A percentile compares a stretch with the other conserved stretches of the same genome.
These are phyloP conservation scores for Etia nguti DNA, from an alignment of 2,113 vertebrate genomes.

Conservation along the genomic window DNA sequence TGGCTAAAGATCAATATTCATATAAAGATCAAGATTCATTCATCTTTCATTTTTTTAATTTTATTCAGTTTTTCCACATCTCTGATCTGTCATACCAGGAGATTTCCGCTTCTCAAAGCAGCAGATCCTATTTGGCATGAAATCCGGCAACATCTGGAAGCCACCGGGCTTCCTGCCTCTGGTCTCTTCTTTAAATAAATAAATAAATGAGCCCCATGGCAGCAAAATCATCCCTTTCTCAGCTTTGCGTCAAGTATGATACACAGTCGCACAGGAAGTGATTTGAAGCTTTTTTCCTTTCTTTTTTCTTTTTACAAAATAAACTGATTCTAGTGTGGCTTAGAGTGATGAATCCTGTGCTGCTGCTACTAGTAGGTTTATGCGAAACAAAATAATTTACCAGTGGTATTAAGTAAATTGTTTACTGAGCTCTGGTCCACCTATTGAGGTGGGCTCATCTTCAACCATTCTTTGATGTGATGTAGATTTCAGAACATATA, in stretches of 20 bases:
- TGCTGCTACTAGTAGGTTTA: background rate
- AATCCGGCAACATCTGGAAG: conserved; percentile 43
- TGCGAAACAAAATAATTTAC: background rate
- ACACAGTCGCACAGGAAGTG: background rate
- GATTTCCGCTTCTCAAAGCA: conserved; percentile 1
- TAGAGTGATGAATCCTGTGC: background rate
- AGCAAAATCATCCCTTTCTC: background rate
- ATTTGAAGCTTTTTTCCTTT: rapidly evolving
- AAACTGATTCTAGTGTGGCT: background rate
- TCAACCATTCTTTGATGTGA: background rate
- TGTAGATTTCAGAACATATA: background rate
- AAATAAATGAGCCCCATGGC: conserved; percentile 18
- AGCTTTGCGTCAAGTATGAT: background rate
- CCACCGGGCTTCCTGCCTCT: background rate
- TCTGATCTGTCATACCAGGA: background rate
- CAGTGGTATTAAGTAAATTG: background rate
- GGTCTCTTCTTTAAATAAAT: background rate
- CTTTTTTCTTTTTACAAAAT: background rate
- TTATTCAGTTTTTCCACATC: background rate
- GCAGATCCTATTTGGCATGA: conserved; percentile 4
- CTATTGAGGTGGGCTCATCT: background rate
- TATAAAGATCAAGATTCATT: background rate
- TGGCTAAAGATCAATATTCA: background rate
- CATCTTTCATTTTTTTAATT: background rate
- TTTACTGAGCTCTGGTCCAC: background rate